Conservation (phyloP, 2,888 invertebrate genomes). For the Liodrosophila aerea region DNA sequence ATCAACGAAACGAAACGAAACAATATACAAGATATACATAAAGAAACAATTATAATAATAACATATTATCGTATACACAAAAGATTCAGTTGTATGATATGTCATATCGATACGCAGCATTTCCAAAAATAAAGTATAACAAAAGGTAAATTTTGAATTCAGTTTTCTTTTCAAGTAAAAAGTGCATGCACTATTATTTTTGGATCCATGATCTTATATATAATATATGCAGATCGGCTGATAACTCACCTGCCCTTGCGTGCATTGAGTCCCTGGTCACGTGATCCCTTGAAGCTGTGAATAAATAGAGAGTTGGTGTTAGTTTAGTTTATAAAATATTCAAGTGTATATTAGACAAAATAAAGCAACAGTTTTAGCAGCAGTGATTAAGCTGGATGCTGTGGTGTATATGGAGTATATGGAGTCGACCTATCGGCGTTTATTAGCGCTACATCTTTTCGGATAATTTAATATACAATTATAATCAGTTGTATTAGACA, state of each 20-base stretch:
- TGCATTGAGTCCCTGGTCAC: slow-evolving; percentile 84
- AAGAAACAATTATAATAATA: slow-evolving; percentile 25
- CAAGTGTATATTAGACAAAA: neutral
- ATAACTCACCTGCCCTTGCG: slow-evolving; percentile 81
- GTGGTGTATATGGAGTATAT: slow-evolving; percentile 14
- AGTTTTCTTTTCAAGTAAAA: slow-evolving; percentile 45
- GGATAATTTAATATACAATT: too few species aligned
- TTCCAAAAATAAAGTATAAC: slow-evolving; percentile 56
- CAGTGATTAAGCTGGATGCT: slow-evolving; percentile 42
- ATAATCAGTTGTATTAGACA: slow-evolving; percentile 1
- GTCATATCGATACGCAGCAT: slow-evolving; percentile 61
- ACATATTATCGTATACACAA: slow-evolving; percentile 11
- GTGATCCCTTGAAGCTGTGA: slow-evolving; percentile 86
- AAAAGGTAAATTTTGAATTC: slow-evolving; percentile 30
- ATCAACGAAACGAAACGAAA: slow-evolving; percentile 67
- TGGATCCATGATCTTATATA: slow-evolving; percentile 1
- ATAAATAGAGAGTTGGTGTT: slow-evolving; percentile 15
- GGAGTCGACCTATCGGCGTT: slow-evolving; percentile 29
- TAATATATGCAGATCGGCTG: neutral
- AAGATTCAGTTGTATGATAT: slow-evolving; percentile 21
- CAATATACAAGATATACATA: slow-evolving; percentile 50
- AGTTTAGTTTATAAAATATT: slow-evolving; percentile 2
- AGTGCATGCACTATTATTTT: slow-evolving; percentile 52
- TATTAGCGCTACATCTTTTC: slow-evolving; percentile 53
- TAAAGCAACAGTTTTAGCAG: slow-evolving; percentile 49